A percentile compares a stretch with the other conserved stretches of the same genome.
Evolutionary conservation across 2,888 invertebrate genomes (phyloP).

Genomic region (Ectemnius continuus): DNA sequence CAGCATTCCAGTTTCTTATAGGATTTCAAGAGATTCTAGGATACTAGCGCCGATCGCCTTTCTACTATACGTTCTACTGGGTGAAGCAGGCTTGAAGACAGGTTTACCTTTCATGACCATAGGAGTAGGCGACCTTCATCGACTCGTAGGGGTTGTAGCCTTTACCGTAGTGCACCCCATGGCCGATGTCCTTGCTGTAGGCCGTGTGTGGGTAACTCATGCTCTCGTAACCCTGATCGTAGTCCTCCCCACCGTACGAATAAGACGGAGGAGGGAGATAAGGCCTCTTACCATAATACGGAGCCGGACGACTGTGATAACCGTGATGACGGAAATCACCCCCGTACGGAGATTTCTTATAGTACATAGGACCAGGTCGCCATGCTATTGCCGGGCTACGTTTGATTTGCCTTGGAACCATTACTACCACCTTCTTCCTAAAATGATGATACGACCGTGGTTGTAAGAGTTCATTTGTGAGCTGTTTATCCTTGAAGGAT

Average conservation of each 20-base stretch:
- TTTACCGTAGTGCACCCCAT: conserved; percentile 65
- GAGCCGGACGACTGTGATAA: conserved; percentile 22
- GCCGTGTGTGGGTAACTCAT: conserved; percentile 67
- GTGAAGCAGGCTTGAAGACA: neutral
- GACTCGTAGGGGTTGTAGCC: conserved; percentile 70
- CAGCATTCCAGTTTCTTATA: neutral
- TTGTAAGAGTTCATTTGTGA: neutral
- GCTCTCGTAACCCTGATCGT: conserved; percentile 63
- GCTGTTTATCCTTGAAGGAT: no score
- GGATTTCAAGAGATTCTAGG: neutral
- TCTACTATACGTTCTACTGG: neutral
- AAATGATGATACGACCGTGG: neutral
- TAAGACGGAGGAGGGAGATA: conserved; percentile 30
- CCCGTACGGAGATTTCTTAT: conserved; percentile 47
- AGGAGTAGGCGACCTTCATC: conserved; percentile 55
- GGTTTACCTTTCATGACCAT: conserved; percentile 46
- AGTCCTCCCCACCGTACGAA: conserved; percentile 67
- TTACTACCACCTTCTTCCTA: conserved; percentile 66
- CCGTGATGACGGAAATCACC: conserved; percentile 24
- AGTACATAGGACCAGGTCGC: conserved; percentile 33
- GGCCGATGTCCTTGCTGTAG: conserved; percentile 66
- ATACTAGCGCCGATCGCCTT: neutral
- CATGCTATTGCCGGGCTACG: conserved; percentile 59
- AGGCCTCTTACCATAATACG: conserved; percentile 32
- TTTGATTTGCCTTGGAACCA: conserved; percentile 65